Base-by-base conservation (phyloP, 92 coral and sea anemone species). In the Epizoanthus rinbou region DNA sequence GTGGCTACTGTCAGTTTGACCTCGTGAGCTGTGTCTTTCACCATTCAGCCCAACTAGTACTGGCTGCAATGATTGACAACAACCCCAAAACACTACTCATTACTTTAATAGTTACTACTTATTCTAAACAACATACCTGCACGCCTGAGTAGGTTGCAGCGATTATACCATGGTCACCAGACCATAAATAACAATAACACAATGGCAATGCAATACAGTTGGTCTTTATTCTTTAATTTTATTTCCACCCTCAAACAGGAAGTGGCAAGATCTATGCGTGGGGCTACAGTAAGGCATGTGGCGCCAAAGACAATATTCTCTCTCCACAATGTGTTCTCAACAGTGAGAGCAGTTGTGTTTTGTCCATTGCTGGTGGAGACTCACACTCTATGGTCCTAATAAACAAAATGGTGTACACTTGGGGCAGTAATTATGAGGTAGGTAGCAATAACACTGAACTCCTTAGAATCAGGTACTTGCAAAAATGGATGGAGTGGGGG, bases 281-380 rank as follows among this genome's bases (percentile, higher is more conserved):
- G 99, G 99, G 99, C 41, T 97, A 97, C 69, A 87, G 99, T 35
- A 97, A 97, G 57, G 99, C 99, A 56, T 93, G 94, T 87, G 99
- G 99, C 6, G 69, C 86, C 47, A 97, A 86, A 68, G 88, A 86
- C 41, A 98, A 92, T 64, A 72, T 92, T 64, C 86, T 86, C 72
- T 81, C 86, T 3, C 99, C 94, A 17, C 73, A 23, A 50, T 70
- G 73, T 57, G 86, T 89, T 19, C 88, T 47, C 67, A 9, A 58
- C 68, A 79, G 43, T 16, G 85, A 84, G 69, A 33, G 11, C 21
- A 79, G 69, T 21, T 15, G 75, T 45, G 85, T 88, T 3, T 33
- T 71, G 45, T 86, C 89, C 16, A 19, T 97, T 52, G 94, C 93
- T 80, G 99, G 98, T 21, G 99, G 99, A 25, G 99, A 97, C 85